These are phyloP conservation scores for Lerista edwardsae DNA, from an alignment of 2,797 vertebrate genomes.

Conservation along the genomic window DNA sequence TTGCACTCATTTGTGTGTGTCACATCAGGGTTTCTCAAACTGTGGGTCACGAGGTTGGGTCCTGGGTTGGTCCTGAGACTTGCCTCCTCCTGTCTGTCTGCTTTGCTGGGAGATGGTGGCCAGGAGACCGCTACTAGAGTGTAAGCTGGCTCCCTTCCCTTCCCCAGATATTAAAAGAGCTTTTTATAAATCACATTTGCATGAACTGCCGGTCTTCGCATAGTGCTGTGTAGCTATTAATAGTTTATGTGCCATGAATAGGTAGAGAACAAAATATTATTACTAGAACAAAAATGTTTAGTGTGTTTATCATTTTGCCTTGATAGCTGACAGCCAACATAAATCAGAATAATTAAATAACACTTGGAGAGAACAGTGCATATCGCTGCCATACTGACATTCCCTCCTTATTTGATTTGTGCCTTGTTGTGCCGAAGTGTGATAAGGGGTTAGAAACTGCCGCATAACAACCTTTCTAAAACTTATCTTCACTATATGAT, in stretches of 20 bases:
- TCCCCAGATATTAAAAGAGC: constrained; percentile 15
- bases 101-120: background rate
- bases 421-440: background rate
- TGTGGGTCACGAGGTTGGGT: no score
- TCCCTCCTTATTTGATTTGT: constrained; percentile 3
- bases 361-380: background rate
- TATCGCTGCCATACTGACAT: background rate
- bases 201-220: constrained; percentile 19
- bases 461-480: background rate
- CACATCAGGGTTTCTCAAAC: no score
- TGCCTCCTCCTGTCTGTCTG: background rate
- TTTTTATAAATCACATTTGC: constrained; percentile 36
- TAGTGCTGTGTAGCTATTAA: constrained; percentile 3
- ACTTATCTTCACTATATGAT: constrained; percentile 13
- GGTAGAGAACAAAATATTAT: constrained; percentile 26
- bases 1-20: no score
- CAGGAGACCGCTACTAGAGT: background rate
- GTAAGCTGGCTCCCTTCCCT: constrained; percentile 7
- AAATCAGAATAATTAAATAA: constrained; percentile 15
- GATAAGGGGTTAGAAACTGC: constrained; percentile 6
- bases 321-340: constrained; percentile 34
- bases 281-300: constrained; percentile 32
- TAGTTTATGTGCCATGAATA: constrained; percentile 39
- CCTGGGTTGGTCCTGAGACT: background rate
- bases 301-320: constrained; percentile 12